Base-by-base conservation (phyloP, 2,888 invertebrate genomes). In the Oconnorella tubifera region DNA sequence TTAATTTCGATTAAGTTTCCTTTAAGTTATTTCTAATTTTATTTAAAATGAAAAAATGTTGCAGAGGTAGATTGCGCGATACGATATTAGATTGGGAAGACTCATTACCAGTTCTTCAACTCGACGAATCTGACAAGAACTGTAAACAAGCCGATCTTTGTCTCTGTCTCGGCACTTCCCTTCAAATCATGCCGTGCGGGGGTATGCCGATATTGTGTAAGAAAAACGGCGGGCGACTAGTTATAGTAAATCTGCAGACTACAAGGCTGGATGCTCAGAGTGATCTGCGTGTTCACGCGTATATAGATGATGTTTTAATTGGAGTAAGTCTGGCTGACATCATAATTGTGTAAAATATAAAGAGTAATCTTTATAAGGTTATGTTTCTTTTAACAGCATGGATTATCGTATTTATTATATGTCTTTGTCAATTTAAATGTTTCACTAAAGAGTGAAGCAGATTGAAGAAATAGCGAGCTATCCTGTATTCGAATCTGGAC, bases 71-170 rank as follows among this genome's bases (percentile, higher is more conserved):
- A 71, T 84, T 98, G 62, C 75, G 88, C 71, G 98, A 99, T 80
- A 93, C 90, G 19, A 90, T 98, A 65, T 85, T 99, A 50, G 99
- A 99, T 82, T 99, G 99, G 99, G 98, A 99, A 76, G 90, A 92
- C 78, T 89, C 89, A 80, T 84, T 99, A 70, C 98, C 98, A 3
- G 76, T 77, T 14, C 67, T 67, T 53, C 79, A 80, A 67, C 74
- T 80, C 10, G 69, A 76, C 53, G 33, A 91, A 83, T 89, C 95
- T 0, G 89, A 91, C 72, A 87, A 89, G 83, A 90, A 95, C 83
- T 91, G 94, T 57, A 90, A 88, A 77, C 85, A 91, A 77, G 91
- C 96, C 65, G 96, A 98, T 83, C 82, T 99, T 60, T 92, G 92
- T 81, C 88, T 99, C 76, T 92, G 93, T 74, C 84, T 99, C 69